Base-by-base conservation (phyloP, 2,888 invertebrate genomes). In the Ectropis crepuscularia region DNA sequence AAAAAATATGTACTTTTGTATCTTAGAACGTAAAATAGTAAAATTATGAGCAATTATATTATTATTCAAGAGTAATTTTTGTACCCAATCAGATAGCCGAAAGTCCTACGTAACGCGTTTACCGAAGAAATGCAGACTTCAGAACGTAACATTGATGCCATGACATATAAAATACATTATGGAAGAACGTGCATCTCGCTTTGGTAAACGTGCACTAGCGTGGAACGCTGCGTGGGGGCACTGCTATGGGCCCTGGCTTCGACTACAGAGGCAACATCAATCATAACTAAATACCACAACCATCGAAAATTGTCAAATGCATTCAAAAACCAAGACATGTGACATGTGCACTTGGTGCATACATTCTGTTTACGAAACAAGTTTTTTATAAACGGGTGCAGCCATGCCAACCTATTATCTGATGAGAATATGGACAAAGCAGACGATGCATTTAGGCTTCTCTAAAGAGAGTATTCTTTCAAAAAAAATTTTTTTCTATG, bases 51-150 rank as follows among this genome's bases (percentile, higher is more conserved):
- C 61, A 57, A 62, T 38, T 41, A 28, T 54, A 47, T 42, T 9
- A 11, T 37, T 7, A 42, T 9, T 43, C 42, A n/a, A n/a, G 41
- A 43, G 36, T 12, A 46, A 63, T 65, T 70, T 67, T 63, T 53
- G 49, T 66, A 68, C 68, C 60, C 70, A 70, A 60, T 63, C 53
- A 55, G 70, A 72, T 65, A 66, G 72, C 72, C 58, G 61, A 65
- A 64, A 70, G 69, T 63, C 63, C 48, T 51, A 45, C 12, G 47
- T 55, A 48, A 49, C 57, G 66, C 69, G 67, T 57, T 65, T 63
- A 69, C 72, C 61, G 63, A 67, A 69, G 59, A 67, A 67, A 36
- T 58, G 49, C 45, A 43, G 49, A 53, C 51, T 51, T 28, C 45
- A 8, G 10, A 37, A 50, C 51, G 28, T 41, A 50, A 41, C 6